Conservation (phyloP, 2,113 vertebrate genomes). For the Colius striatus region DNA sequence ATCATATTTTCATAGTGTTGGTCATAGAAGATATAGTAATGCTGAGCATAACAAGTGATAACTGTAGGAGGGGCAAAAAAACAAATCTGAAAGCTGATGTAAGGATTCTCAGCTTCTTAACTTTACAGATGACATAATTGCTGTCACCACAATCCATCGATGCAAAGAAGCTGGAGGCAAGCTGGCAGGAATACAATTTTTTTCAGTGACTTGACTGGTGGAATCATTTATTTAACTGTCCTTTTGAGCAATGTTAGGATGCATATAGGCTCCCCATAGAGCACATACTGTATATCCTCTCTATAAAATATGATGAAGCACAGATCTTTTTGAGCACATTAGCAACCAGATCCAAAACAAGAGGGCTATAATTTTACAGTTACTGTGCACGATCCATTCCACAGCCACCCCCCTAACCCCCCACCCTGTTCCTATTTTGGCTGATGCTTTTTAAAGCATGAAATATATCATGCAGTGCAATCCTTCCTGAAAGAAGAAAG, state of each 20-base stretch:
- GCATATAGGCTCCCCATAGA: slow-evolving; percentile 26
- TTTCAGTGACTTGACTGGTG: slow-evolving; percentile 56
- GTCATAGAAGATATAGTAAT: slow-evolving; percentile 20
- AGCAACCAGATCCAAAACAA: slow-evolving; percentile 63
- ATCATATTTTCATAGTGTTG: neutral
- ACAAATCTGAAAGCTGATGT: slow-evolving; percentile 49
- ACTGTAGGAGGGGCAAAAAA: slow-evolving; percentile 44
- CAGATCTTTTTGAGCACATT: slow-evolving; percentile 62
- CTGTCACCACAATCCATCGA: slow-evolving; percentile 53
- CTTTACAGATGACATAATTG: slow-evolving; percentile 60
- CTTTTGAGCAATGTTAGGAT: slow-evolving; percentile 46
- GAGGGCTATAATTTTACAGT: slow-evolving; percentile 56
- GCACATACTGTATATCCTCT: slow-evolving; percentile 31
- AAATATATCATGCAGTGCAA: slow-evolving; percentile 36
- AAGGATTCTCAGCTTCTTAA: slow-evolving; percentile 52
- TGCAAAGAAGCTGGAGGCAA: slow-evolving; percentile 34
- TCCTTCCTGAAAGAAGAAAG: slow-evolving; percentile 35
- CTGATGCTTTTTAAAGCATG: slow-evolving; percentile 34
- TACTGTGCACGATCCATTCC: neutral
- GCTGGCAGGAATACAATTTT: slow-evolving; percentile 56
- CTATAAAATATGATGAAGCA: slow-evolving; percentile 59
- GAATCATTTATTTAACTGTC: slow-evolving; percentile 64
- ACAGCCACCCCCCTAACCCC: neutral
- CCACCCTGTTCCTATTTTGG: neutral
- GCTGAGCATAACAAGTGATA: slow-evolving; percentile 57